Evolutionary conservation across 1,140 invertebrate genomes (phyloP).

Genomic region (Aphis gossypii): DNA sequence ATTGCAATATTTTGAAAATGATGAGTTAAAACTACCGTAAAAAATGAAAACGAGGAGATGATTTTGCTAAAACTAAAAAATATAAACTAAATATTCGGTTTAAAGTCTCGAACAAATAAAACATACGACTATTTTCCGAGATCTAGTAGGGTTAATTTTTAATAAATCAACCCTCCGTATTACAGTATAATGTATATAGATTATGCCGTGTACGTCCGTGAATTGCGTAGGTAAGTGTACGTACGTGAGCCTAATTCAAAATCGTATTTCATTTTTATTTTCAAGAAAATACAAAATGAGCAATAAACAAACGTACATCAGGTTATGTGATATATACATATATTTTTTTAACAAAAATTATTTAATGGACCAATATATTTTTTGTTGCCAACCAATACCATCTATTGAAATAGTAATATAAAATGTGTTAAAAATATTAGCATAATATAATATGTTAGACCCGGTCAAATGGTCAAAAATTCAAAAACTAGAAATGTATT

Average conservation of each 20-base stretch:
- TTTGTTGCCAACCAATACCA: not conserved
- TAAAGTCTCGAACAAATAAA: not conserved
- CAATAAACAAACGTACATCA: not conserved
- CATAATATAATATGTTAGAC: not conserved
- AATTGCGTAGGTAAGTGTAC: not conserved
- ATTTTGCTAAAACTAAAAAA: not conserved
- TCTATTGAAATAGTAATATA: not conserved
- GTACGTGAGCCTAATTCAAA: not conserved
- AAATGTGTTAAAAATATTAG: not conserved
- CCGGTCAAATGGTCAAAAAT: not conserved
- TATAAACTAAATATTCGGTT: not conserved
- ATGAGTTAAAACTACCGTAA: not conserved
- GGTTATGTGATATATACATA: not conserved
- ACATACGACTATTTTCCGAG: not conserved
- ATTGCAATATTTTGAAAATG: no score
- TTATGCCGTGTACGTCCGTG: not conserved
- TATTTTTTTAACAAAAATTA: not conserved
- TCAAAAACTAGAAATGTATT: not conserved
- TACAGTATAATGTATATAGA: not conserved
- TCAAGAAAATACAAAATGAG: not conserved
- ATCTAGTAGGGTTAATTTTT: not conserved
- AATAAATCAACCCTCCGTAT: not conserved
- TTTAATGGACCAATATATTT: not conserved
- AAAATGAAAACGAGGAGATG: not conserved
- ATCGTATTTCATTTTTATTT: slow-evolving; percentile 4